These are phyloP conservation scores for Champsocephalus esox DNA, from an alignment of 2,797 vertebrate species.

Conservation along the genomic window DNA sequence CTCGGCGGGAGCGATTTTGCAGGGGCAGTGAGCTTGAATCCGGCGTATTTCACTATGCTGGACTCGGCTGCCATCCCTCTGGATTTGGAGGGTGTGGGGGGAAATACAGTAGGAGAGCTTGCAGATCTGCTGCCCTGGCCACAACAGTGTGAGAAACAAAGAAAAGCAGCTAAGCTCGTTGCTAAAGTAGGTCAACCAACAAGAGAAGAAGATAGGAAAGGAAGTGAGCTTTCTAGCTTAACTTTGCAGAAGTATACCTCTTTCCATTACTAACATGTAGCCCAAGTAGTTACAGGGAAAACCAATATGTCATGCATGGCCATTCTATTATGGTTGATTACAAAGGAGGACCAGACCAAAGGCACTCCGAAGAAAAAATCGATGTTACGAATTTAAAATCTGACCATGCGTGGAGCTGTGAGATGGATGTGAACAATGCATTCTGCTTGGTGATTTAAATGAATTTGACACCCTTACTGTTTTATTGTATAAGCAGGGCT, in stretches of 20 bases:
- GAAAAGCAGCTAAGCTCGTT: conserved; percentile 59
- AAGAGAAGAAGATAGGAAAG: conserved; percentile 38
- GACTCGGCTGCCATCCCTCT: conserved; percentile 53
- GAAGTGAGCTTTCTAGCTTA: conserved; percentile 23
- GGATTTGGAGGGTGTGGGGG: conserved; percentile 52
- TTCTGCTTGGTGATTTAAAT: conserved; percentile 56
- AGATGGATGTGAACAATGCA: conserved; percentile 69
- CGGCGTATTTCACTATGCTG: conserved; percentile 66
- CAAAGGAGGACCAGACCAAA: conserved; percentile 50
- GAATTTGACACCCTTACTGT: conserved; percentile 62
- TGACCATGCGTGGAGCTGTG: conserved; percentile 75
- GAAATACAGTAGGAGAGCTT: conserved; percentile 60
- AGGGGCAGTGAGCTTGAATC: conserved; percentile 69
- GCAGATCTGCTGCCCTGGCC: conserved; percentile 64
- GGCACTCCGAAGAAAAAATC: conserved; percentile 78
- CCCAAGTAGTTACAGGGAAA: conserved; percentile 52
- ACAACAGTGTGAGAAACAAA: conserved; percentile 74
- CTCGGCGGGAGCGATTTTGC: conserved; percentile 67
- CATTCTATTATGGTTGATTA: conserved; percentile 67
- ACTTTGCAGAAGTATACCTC: conserved; percentile 53
- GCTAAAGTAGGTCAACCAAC: conserved; percentile 78
- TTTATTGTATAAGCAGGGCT: conserved; percentile 61
- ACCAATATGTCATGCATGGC: conserved; percentile 63
- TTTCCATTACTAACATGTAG: conserved; percentile 41
- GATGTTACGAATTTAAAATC: conserved; percentile 86